Evolutionary conservation across 2,888 invertebrate species (phyloP).

Genomic region (Rhimphoctona megacephalus): DNA sequence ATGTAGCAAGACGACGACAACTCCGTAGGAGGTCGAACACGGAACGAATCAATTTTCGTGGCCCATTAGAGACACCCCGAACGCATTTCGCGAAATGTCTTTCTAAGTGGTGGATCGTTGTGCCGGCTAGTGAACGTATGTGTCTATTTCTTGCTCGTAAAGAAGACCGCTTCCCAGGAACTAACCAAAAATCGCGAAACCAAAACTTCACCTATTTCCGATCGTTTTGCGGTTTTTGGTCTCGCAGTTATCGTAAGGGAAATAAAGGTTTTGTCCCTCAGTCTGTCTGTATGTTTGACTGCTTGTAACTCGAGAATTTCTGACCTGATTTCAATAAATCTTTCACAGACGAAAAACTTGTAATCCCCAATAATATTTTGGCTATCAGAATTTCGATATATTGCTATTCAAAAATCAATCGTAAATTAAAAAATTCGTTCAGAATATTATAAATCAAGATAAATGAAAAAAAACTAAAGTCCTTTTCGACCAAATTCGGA

Average conservation of each 20-base stretch:
- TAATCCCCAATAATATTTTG: background rate
- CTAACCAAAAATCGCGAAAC: constrained; percentile 41
- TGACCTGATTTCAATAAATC: background rate
- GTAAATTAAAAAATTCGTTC: background rate
- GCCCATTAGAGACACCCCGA: constrained; percentile 72
- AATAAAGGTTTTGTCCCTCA: background rate
- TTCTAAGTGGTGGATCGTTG: constrained; percentile 73
- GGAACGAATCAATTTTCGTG: constrained; percentile 77
- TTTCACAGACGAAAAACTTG: background rate
- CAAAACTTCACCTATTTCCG: constrained; percentile 78
- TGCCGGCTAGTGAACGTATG: constrained; percentile 58
- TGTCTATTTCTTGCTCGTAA: constrained; percentile 72
- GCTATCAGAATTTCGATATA: no score
- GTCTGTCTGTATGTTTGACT: background rate
- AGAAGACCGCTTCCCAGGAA: constrained; percentile 67
- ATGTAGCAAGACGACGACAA: constrained; percentile 52
- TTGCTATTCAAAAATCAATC: no score
- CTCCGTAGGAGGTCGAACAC: constrained; percentile 67
- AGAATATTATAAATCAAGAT: background rate
- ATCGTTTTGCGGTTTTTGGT: constrained; percentile 79
- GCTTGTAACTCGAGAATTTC: background rate
- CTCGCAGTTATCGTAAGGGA: constrained; percentile 26
- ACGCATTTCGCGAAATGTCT: constrained; percentile 76
- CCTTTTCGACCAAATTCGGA: no score
- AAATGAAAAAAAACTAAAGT: background rate